phyloP scores from a whole-genome alignment of 2,888 invertebrate species.

The Yponomeuta sedellus region DNA sequence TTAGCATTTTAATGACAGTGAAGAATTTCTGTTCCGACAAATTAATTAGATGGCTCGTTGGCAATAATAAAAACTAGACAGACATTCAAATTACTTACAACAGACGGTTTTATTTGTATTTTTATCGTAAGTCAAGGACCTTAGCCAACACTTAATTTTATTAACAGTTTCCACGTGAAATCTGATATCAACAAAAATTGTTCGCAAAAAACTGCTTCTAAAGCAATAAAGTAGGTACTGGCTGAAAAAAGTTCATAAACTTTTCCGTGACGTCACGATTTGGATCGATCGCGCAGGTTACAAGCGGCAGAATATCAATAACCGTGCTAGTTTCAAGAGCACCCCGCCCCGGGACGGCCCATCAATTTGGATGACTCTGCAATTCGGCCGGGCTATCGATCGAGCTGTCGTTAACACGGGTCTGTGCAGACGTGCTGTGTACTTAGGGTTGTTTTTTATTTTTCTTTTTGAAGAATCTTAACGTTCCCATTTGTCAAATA shows the following conservation, averaged over 20 bases:
- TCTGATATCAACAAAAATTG: background rate
- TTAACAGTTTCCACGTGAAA: background rate
- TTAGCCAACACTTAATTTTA: background rate
- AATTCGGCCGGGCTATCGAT: constrained; percentile 43
- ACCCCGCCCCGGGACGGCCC: constrained; percentile 28
- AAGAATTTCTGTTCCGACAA: constrained; percentile 12
- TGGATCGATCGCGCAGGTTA: background rate
- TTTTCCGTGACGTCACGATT: background rate
- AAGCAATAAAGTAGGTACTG: background rate
- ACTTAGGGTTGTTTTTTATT: constrained; percentile 6
- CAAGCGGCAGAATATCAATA: constrained; percentile 19
- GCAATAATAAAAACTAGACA: constrained; percentile 9
- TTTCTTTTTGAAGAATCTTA: background rate
- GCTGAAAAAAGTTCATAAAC: background rate
- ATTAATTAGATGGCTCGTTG: constrained; percentile 5
- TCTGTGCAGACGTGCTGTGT: background rate
- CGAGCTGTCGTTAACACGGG: constrained; percentile 8
- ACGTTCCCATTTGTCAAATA: background rate
- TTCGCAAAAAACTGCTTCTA: background rate
- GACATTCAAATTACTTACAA: background rate
- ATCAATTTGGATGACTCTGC: constrained; percentile 63
- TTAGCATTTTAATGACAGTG: constrained; percentile 19
- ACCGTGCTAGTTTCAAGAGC: constrained; percentile 33
- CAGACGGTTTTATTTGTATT: constrained; percentile 4
- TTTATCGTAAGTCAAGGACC: constrained; percentile 8